Base-by-base conservation (phyloP, 1,140 invertebrate genomes). In the Matsumurasca onukii region DNA sequence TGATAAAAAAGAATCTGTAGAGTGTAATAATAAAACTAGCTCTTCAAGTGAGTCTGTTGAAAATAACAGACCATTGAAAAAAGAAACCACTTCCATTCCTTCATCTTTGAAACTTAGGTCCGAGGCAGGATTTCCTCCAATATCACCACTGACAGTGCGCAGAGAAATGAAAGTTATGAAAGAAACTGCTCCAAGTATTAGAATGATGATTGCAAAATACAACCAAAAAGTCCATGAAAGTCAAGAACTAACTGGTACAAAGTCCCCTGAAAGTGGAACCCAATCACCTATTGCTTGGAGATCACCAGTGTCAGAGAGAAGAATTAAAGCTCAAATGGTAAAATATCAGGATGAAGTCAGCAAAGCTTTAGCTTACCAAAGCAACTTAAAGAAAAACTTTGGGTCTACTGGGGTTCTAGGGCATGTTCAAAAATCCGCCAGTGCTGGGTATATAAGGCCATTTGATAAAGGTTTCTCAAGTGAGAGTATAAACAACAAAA, bases 131-230 rank as follows among this genome's bases (percentile, higher is more conserved):
- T 69, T 73, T 62, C 73, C 71, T 17, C 72, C 71, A 13, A 69
- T 66, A 22, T 72, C 73, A 9, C 75, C 72, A 0, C 63, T 48
- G 0, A 59, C 70, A 22, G 64, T 30, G n/a, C 63, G 72, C 70
- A 71, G 70, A 52, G 70, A 71, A 15, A 31, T 65, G 15, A 66
- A 64, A 27, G 45, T 62, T 13, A 30, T 39, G 3, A 88, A 87
- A 73, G 86, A 88, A 75, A 84, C 86, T 5, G 83, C 86, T 0
- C 86, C 86, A 0, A 86, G 84, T 66, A 88, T 89, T 45, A 78
- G 84, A 52, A 82, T 87, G 69, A 89, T 89, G 86, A 86, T 89
- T 70, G 85, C 84, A 65, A 81, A 83, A 70, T 89, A 88, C 72
- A 88, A 88, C 70, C 76, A 78, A 69, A 78, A 76, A 68, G 66